Evolutionary conservation across 2,888 invertebrate species (phyloP).

Genomic region (Xestia ashworthii): DNA sequence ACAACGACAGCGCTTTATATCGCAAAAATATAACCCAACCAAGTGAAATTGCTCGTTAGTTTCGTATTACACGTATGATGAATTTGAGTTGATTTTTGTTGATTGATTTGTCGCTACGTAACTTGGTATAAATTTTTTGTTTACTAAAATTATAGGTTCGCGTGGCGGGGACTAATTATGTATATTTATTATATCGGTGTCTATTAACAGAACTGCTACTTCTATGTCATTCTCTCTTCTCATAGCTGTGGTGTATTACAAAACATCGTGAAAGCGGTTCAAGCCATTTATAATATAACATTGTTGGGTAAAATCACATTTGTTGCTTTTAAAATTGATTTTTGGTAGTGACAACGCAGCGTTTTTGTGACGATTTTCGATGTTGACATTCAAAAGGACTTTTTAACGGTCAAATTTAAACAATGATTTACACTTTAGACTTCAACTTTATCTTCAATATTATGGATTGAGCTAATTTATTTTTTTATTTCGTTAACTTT

Average conservation of each 20-base stretch:
- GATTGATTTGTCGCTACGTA: no score
- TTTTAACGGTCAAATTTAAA: neutral
- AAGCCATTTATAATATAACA: conserved; percentile 37
- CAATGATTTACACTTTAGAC: neutral
- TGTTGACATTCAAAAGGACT: neutral
- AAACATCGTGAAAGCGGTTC: conserved; percentile 39
- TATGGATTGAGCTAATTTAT: neutral
- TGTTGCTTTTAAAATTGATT: conserved; percentile 46
- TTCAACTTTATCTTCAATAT: neutral
- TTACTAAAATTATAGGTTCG: no score
- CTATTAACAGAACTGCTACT: conserved; percentile 52
- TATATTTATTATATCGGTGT: conserved; percentile 21
- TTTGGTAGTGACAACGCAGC: conserved; percentile 15
- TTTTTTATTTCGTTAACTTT: neutral
- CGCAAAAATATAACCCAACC: no score
- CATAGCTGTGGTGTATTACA: conserved; percentile 25
- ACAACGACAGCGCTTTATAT: no score
- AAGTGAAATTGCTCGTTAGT: no score
- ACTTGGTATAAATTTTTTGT: no score
- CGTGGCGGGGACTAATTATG: no score
- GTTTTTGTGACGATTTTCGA: conserved; percentile 28
- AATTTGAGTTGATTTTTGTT: no score
- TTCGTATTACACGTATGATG: no score
- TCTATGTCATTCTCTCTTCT: conserved; percentile 39
- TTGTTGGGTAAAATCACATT: conserved; percentile 48